phyloP scores from a whole-genome alignment of 2,888 invertebrate species.

The Troilus luridus region DNA sequence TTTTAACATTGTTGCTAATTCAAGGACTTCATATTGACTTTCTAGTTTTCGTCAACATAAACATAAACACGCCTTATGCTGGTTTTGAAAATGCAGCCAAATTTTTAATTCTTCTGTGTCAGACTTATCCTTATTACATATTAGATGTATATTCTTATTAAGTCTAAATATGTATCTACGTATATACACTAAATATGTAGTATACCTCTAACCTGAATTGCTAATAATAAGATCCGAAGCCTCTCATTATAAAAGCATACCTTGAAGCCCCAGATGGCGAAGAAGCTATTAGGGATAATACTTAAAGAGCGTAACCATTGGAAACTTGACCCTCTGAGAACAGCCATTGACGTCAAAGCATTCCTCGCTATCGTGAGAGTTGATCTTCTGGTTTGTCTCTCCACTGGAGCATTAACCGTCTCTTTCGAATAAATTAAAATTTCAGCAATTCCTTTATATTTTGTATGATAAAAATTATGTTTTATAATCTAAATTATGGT shows the following conservation, averaged over 20 bases:
- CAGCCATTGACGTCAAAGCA: not conserved
- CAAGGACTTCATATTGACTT: not conserved
- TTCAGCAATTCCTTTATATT: too few species aligned
- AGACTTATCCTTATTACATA: not conserved
- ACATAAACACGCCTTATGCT: not conserved
- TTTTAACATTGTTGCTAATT: not conserved
- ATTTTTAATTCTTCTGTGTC: not conserved
- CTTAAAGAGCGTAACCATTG: not conserved
- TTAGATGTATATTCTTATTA: too few species aligned
- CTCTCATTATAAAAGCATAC: not conserved
- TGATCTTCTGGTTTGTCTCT: not conserved
- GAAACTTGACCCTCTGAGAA: not conserved
- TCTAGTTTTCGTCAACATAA: not conserved
- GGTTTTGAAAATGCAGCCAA: not conserved
- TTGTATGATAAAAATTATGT: too few species aligned
- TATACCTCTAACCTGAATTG: too few species aligned
- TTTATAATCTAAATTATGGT: too few species aligned
- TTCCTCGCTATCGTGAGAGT: not conserved
- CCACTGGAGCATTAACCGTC: not conserved
- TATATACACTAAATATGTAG: too few species aligned
- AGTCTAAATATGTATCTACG: too few species aligned
- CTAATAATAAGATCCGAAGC: not conserved
- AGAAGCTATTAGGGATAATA: not conserved
- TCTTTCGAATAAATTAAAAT: not conserved
- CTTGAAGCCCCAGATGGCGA: not conserved